Conservation (phyloP, 2,888 invertebrate species). For the Callyntrura guangdongensis region DNA sequence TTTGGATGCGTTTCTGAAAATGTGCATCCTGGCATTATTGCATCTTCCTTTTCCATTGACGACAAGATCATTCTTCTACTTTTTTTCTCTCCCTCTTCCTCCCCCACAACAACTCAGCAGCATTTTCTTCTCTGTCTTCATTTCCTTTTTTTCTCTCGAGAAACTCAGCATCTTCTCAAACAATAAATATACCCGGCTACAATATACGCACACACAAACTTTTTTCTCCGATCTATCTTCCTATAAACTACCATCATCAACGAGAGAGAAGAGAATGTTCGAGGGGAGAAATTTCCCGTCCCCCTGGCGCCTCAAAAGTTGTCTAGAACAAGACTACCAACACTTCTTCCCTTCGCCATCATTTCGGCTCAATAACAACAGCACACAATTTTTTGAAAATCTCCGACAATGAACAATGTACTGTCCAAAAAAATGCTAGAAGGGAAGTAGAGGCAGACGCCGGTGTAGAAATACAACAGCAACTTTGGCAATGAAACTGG, state of each 20-base stretch:
- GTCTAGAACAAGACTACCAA: slow-evolving; percentile 58
- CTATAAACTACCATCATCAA: background rate
- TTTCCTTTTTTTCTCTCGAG: slow-evolving; percentile 7
- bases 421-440: background rate
- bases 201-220: background rate
- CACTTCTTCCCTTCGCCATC: slow-evolving; percentile 48
- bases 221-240: background rate
- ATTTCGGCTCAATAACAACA: slow-evolving; percentile 5
- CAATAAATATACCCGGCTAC: background rate
- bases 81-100: slow-evolving; percentile 6
- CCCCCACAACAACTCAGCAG: slow-evolving; percentile 33
- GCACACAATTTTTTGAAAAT: slow-evolving; percentile 41
- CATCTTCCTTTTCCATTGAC: slow-evolving; percentile 9
- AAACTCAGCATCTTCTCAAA: background rate
- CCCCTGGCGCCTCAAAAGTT: slow-evolving; percentile 75
- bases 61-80: background rate
- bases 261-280: background rate
- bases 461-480: background rate
- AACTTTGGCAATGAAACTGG: background rate
- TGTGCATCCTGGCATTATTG: background rate
- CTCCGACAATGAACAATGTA: background rate
- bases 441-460: background rate
- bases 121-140: background rate
- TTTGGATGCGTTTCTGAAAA: background rate
- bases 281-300: slow-evolving; percentile 61